Evolutionary conservation across 2,888 invertebrate genomes (phyloP).

Genomic region (Sialis lutaria): DNA sequence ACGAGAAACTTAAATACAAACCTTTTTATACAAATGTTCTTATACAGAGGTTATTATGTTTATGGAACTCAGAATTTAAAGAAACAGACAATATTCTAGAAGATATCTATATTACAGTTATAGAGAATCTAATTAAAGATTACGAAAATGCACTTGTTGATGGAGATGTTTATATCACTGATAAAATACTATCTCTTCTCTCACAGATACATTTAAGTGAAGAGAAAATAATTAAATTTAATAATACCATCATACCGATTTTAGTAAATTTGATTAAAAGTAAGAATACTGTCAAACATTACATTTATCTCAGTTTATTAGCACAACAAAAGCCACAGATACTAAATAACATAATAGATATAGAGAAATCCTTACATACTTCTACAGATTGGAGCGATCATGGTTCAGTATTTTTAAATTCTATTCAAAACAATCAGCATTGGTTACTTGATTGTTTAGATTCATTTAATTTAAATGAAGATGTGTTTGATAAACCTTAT

Average conservation of each 20-base stretch:
- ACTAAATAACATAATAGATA: slow-evolving; percentile 13
- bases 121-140: neutral
- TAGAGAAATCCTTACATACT: slow-evolving; percentile 14
- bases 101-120: neutral
- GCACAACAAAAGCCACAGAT: slow-evolving; percentile 14
- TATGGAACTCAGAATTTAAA: slow-evolving; percentile 4
- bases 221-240: slow-evolving; percentile 4
- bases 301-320: slow-evolving; percentile 16
- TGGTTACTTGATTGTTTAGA: slow-evolving; percentile 20
- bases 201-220: slow-evolving; percentile 1
- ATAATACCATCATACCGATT: slow-evolving; percentile 6
- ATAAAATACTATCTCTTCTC: slow-evolving; percentile 2
- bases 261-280: slow-evolving; percentile 14
- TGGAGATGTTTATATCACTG: neutral
- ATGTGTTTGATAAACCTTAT: slow-evolving; percentile 14
- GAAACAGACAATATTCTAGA: slow-evolving; percentile 1
- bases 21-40: slow-evolving; percentile 1
- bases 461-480: slow-evolving; percentile 10
- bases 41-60: slow-evolving; percentile 1
- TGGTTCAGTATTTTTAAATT: neutral
- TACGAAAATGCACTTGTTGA: neutral
- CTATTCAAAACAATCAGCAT: slow-evolving; percentile 14
- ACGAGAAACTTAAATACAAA: neutral
- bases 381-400: neutral
- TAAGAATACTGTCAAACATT: slow-evolving; percentile 14